These are phyloP conservation scores for Phyllostomus hastatus DNA, from an alignment of 2,113 vertebrate genomes.

Conservation along the genomic window DNA sequence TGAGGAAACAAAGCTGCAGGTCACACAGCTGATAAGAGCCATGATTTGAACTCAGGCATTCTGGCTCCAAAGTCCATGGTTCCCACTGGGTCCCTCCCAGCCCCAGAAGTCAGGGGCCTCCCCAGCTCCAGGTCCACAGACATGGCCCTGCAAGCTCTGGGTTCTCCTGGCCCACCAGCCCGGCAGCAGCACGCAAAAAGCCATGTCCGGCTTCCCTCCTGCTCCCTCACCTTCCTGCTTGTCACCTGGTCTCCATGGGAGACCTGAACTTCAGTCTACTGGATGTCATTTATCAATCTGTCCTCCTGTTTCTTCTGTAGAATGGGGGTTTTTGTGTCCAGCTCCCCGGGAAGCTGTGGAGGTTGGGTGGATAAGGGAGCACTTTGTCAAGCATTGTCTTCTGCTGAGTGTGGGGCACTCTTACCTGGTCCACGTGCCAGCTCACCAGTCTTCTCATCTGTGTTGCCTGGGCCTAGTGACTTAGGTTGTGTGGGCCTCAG, in stretches of 20 bases:
- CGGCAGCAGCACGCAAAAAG: rapidly evolving
- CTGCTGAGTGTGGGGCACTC: neutral
- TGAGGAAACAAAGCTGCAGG: neutral
- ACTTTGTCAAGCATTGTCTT: neutral
- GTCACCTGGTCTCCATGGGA: neutral
- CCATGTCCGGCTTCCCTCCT: neutral
- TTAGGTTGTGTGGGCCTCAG: neutral
- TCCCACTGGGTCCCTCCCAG: neutral
- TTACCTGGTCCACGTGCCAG: too few relatives aligned
- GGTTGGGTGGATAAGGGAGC: neutral
- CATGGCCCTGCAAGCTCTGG: neutral
- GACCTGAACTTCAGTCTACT: neutral
- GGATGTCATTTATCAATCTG: neutral
- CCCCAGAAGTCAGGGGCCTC: neutral
- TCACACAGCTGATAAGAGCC: neutral
- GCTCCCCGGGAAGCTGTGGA: too few relatives aligned
- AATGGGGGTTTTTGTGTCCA: too few relatives aligned
- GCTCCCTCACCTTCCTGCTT: neutral
- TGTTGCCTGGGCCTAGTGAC: neutral
- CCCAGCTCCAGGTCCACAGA: rapidly evolving
- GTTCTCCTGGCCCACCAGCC: neutral
- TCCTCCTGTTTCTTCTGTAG: neutral
- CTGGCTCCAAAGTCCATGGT: neutral
- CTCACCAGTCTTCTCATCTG: neutral
- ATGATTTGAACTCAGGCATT: neutral